Percentiles rank a stretch among this genome's conserved stretches.
Evolutionary conservation across 2,888 invertebrate species (phyloP).

Genomic region (Torymus tubicola): DNA sequence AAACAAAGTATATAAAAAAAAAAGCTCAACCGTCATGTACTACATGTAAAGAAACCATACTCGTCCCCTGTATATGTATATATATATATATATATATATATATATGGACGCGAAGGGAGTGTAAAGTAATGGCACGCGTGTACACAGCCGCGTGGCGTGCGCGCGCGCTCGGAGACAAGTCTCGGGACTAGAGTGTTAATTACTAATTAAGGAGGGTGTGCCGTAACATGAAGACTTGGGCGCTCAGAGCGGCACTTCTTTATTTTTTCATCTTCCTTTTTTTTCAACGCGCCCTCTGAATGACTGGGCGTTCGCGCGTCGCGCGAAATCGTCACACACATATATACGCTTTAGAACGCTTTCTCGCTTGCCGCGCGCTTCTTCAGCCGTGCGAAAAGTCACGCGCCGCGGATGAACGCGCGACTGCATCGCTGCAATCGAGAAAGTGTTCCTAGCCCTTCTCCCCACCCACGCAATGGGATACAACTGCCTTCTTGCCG

Average conservation of each 20-base stretch:
- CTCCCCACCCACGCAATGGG: not conserved
- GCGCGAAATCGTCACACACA: constrained; percentile 1
- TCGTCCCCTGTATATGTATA: not conserved
- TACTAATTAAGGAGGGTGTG: constrained; percentile 75
- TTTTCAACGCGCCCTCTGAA: constrained; percentile 75
- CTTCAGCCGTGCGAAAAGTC: constrained; percentile 8
- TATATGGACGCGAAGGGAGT: not conserved
- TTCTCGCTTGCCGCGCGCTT: not conserved
- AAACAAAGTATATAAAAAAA: too few species aligned
- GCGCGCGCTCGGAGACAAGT: constrained; percentile 47
- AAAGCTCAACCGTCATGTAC: too few species aligned
- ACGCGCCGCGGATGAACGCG: too few species aligned
- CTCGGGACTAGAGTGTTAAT: constrained; percentile 71
- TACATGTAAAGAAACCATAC: not conserved
- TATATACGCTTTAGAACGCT: not conserved
- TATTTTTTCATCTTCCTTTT: constrained; percentile 42
- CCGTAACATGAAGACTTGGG: constrained; percentile 68
- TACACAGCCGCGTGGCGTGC: too few species aligned
- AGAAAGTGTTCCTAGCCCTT: too few species aligned
- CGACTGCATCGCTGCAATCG: too few species aligned
- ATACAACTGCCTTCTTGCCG: not conserved
- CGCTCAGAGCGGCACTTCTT: constrained; percentile 27
- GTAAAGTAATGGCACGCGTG: too few species aligned
- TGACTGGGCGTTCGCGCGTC: constrained; percentile 54
- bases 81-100: too few species aligned